phyloP scores from a whole-genome alignment of 2,113 vertebrate species.

The Carlito syrichta region DNA sequence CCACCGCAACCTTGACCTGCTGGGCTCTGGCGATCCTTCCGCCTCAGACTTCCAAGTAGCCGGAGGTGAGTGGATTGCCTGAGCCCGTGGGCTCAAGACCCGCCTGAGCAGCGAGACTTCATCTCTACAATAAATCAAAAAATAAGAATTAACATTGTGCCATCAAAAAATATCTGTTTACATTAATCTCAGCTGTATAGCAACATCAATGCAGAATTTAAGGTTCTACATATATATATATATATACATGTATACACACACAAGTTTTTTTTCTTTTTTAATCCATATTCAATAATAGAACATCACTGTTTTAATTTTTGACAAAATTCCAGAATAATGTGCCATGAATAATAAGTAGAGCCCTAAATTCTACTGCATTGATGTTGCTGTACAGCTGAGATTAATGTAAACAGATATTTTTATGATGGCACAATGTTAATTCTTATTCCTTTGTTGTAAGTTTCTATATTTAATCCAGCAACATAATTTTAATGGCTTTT shows the following conservation, averaged over 20 bases:
- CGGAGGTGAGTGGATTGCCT: too few relatives aligned
- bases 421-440: neutral
- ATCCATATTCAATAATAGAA: neutral
- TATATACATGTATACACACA: neutral
- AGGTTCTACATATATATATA: neutral
- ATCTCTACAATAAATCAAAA: too few relatives aligned
- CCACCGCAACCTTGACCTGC: too few relatives aligned
- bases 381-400: neutral
- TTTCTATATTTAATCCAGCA: slow-evolving; percentile 43
- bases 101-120: too few relatives aligned
- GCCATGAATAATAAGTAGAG: neutral
- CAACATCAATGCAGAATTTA: neutral
- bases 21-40: too few relatives aligned
- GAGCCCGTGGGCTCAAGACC: too few relatives aligned
- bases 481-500: neutral
- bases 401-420: neutral
- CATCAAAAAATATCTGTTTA: neutral
- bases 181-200: neutral
- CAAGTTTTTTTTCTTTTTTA: neutral
- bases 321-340: neutral
- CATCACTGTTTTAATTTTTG: neutral
- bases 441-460: neutral
- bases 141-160: neutral
- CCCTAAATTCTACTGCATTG: neutral
- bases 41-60: too few relatives aligned